A percentile compares a stretch with the other conserved stretches of the same genome.
Conservation (phyloP, 2,888 invertebrate species). For the Venusia cambrica region DNA sequence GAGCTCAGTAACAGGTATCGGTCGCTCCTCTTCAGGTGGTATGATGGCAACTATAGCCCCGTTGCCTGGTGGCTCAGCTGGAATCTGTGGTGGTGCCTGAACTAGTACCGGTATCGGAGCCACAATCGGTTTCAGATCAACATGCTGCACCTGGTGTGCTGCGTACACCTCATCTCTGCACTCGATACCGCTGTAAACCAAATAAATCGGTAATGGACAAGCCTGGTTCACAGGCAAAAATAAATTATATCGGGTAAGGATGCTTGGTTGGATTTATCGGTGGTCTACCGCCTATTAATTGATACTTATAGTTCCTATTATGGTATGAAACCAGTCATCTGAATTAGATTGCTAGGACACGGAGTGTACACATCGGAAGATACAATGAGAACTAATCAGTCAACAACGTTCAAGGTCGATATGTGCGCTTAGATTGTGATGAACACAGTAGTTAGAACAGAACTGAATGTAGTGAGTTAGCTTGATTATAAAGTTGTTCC, state of each 20-base stretch:
- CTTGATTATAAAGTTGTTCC: too few relatives aligned
- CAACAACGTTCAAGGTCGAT: constrained; percentile 63
- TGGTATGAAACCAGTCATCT: constrained; percentile 3
- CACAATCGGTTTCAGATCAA: constrained; percentile 64
- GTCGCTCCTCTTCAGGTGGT: constrained; percentile 69
- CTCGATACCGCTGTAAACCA: constrained; percentile 87
- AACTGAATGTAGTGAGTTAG: too few relatives aligned
- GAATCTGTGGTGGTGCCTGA: constrained; percentile 30
- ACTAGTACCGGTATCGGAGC: constrained; percentile 37
- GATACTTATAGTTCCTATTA: constrained; percentile 37
- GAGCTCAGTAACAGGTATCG: constrained; percentile 86
- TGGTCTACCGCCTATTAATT: constrained; percentile 40
- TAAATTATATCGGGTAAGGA: too few relatives aligned
- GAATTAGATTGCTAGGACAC: constrained; percentile 10
- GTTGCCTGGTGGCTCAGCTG: constrained; percentile 51
- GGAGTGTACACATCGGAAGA: constrained; percentile 20
- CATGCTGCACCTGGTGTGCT: constrained; percentile 78
- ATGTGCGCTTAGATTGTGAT: constrained; percentile 10
- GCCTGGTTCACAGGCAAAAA: constrained; percentile 34
- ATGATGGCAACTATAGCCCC: constrained; percentile 61
- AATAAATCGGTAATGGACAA: constrained; percentile 50
- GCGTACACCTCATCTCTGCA: constrained; percentile 89
- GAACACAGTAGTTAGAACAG: too few relatives aligned
- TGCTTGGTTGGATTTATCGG: constrained; percentile 26
- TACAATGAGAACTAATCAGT: constrained; percentile 58